Percentiles rank a stretch among this genome's conserved stretches.
Evolutionary conservation across 1,140 invertebrate genomes (phyloP).

Genomic region (Brachionus asplanchnoidis): DNA sequence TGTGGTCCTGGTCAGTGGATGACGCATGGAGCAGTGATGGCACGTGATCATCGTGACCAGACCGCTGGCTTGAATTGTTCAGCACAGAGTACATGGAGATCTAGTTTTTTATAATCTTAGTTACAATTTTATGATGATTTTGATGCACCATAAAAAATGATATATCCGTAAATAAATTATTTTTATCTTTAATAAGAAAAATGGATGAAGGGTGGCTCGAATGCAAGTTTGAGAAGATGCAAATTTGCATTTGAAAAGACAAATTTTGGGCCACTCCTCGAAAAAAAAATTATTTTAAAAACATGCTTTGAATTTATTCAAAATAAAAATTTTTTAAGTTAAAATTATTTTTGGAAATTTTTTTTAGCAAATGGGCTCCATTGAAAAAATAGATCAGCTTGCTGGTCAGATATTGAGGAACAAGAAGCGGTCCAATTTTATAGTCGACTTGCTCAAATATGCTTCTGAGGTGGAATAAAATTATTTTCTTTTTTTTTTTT

Average conservation of each 20-base stretch:
- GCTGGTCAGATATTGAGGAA: not conserved
- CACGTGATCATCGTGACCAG: not conserved
- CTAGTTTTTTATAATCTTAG: not conserved
- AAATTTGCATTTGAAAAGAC: not conserved
- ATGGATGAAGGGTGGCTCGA: not conserved
- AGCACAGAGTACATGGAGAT: not conserved
- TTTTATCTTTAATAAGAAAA: not conserved
- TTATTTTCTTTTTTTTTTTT: not conserved
- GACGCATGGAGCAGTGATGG: not conserved
- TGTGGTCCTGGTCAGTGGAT: not conserved
- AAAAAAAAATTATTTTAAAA: not conserved
- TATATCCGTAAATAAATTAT: not conserved
- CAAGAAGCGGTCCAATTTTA: constrained; percentile 19
- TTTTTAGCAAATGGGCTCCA: not conserved
- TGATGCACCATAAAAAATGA: not conserved
- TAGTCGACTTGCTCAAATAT: constrained; percentile 15
- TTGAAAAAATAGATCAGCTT: not conserved
- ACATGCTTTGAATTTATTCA: not conserved
- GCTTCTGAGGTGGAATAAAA: not conserved
- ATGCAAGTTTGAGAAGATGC: not conserved
- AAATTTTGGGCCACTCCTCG: not conserved
- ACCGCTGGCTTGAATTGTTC: not conserved
- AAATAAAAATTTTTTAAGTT: not conserved
- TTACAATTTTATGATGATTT: not conserved
- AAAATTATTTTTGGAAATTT: not conserved